Evolutionary conservation across 2,113 vertebrate species (phyloP), one percentile per base, ranked within the genome.

Genomic region (Rhegmatorhina hoffmannsi): DNA sequence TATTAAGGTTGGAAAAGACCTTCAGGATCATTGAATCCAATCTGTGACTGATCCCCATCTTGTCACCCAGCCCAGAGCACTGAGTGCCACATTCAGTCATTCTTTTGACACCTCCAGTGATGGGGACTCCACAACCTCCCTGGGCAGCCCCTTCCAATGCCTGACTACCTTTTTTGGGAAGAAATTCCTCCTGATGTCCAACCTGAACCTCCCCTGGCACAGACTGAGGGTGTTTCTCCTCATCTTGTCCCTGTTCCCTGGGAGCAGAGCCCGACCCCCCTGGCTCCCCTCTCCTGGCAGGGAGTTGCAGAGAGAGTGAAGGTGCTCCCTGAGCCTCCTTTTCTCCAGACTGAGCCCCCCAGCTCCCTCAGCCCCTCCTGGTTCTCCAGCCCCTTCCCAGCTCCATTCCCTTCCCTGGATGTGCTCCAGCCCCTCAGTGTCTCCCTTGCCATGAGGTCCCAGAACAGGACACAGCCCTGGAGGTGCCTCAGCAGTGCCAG

Each of bases 1-100:
- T 0, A 0, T 28, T n/a, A 20, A 16, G 18, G 21, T 1, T 29
- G 60, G 43, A 29, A 74, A 74, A 89, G 12, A 0, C 1, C 10
- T 74, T 31, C 59, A 1, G 1, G 36, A 0, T 1, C 36, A 38
- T 17, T 0, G 0, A 81, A 14, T 10, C 26, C 56, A 0, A 12
- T 7, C 55, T 53, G 64, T 28, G 28, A 11, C 43, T 4, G 0
- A n/a, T 31, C 1, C 49, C n/a, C 56, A 17, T 40, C 49, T 3
- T 49, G 49, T 63, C 56, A 12, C n/a, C 67, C 58, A 70, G 64
- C n/a, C 40, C 76, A 50, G 50, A 34, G 43, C 85, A 0, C 49
- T 31, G 2, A 49, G 49, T 64, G 85, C 10, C 75, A 64, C 20
- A 16, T 28, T 55, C 73, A 76, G n/a, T 3, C 11, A 4, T 76